These are phyloP conservation scores for Camponotus vicinus DNA, from an alignment of 1,140 invertebrate species.

Conservation along the genomic window DNA sequence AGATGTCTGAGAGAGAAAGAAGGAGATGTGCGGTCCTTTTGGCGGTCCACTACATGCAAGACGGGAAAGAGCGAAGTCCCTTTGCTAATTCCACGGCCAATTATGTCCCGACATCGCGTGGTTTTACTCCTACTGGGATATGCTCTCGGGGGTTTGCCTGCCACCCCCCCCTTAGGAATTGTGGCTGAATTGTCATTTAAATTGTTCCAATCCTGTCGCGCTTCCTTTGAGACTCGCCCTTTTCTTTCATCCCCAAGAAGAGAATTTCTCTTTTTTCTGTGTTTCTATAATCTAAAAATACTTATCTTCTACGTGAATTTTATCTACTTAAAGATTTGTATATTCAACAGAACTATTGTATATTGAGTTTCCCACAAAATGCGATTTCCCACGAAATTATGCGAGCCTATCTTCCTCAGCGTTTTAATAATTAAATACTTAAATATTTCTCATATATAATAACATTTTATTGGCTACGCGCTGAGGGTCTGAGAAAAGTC, in stretches of 20 bases:
- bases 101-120: slow-evolving; percentile 77
- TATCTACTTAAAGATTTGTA: background rate
- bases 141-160: slow-evolving; percentile 50
- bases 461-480: background rate
- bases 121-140: slow-evolving; percentile 64
- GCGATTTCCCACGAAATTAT: background rate
- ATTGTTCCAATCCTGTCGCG: slow-evolving; percentile 49
- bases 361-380: background rate
- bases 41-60: slow-evolving; percentile 76
- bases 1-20: background rate
- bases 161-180: slow-evolving; percentile 34
- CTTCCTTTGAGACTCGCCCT: slow-evolving; percentile 45
- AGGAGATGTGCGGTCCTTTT: slow-evolving; percentile 46
- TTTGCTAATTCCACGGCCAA: slow-evolving; percentile 82
- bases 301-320: background rate
- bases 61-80: slow-evolving; percentile 67
- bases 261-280: background rate
- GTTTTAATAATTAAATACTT: slow-evolving; percentile 2
- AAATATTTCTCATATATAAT: background rate
- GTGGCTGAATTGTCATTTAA: slow-evolving; percentile 52
- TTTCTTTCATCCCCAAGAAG: background rate
- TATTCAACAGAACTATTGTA: background rate
- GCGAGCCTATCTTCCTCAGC: background rate
- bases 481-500: background rate
- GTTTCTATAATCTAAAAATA: slow-evolving; percentile 12